phyloP scores from a whole-genome alignment of 2,113 vertebrate genomes.

The Megaptera novaeangliae region DNA sequence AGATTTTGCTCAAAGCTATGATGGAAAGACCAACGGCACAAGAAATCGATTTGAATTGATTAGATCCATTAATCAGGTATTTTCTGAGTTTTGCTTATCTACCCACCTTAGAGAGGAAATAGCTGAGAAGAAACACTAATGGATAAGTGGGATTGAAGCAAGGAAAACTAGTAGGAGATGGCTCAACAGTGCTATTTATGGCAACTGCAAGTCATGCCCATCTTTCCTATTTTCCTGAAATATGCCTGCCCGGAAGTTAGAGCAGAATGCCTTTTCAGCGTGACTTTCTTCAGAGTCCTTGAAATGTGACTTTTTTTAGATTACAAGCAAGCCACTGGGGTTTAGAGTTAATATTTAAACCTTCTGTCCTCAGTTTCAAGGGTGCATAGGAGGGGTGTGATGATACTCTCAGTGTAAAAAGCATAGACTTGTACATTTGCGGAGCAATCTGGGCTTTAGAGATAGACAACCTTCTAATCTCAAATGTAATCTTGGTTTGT shows the following conservation, averaged over 20 bases:
- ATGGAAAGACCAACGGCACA: neutral
- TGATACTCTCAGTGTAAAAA: neutral
- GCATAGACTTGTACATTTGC: neutral
- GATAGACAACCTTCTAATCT: neutral
- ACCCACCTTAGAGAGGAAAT: neutral
- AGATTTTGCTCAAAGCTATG: neutral
- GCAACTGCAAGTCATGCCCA: neutral
- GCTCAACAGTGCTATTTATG: neutral
- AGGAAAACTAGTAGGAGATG: neutral
- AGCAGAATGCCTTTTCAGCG: neutral
- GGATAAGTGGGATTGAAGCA: neutral
- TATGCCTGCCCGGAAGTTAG: neutral
- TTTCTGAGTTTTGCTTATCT: neutral
- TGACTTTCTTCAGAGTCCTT: neutral
- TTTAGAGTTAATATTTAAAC: neutral
- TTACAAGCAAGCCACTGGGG: neutral
- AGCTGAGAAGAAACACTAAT: neutral
- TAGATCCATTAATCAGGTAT: neutral
- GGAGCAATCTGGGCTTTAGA: neutral
- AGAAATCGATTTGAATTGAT: neutral
- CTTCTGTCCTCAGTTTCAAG: neutral
- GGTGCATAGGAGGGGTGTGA: fast-evolving
- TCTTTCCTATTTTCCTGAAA: neutral
- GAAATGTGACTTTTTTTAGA: neutral
- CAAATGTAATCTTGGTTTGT: neutral